phyloP scores from a whole-genome alignment of 30 jellyfish, hydroid and myxozoan species.

The Turritopsis rubra region DNA sequence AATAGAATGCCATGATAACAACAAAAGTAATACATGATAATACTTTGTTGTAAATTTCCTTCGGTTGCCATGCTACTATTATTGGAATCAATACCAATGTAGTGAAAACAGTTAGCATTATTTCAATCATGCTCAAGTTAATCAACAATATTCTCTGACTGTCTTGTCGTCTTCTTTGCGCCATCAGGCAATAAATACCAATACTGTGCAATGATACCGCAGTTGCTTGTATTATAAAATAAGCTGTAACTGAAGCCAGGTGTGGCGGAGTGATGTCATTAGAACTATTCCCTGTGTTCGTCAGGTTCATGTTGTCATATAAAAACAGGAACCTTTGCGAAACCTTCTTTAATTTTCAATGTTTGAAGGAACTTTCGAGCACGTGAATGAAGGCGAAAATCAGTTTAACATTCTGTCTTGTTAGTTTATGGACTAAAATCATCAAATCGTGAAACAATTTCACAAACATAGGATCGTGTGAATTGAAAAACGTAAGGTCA shows the following conservation, averaged over 20 bases:
- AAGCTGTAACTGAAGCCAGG: not conserved
- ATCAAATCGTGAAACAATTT: too few species aligned
- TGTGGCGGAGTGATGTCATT: not conserved
- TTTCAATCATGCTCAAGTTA: not conserved
- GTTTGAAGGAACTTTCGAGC: too few species aligned
- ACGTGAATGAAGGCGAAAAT: too few species aligned
- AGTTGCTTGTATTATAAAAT: not conserved
- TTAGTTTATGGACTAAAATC: too few species aligned
- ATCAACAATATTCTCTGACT: not conserved
- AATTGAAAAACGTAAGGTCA: too few species aligned
- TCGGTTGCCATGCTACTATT: not conserved
- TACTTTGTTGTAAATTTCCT: not conserved
- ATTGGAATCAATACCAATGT: not conserved
- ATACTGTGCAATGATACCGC: not conserved
- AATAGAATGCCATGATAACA: not conserved
- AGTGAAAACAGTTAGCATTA: not conserved
- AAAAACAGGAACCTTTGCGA: too few species aligned
- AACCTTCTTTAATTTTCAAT: too few species aligned
- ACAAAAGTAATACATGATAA: not conserved
- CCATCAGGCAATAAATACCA: not conserved
- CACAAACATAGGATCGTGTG: too few species aligned
- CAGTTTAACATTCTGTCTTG: too few species aligned
- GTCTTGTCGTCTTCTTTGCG: not conserved
- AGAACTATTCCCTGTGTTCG: too few species aligned
- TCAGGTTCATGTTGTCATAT: too few species aligned